These are phyloP conservation scores for Lottia scabra DNA, from an alignment of 2,888 invertebrate species.

Conservation along the genomic window DNA sequence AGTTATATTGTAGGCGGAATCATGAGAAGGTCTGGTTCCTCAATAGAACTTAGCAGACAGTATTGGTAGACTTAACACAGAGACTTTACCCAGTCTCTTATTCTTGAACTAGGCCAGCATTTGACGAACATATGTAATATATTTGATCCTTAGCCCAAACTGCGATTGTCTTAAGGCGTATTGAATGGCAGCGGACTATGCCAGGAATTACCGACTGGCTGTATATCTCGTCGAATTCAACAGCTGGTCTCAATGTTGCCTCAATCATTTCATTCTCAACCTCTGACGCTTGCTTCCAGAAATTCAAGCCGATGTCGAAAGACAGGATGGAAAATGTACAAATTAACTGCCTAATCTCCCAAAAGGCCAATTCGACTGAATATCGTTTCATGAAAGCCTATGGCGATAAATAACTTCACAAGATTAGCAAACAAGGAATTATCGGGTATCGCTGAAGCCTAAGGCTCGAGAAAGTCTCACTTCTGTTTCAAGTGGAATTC, in stretches of 20 bases:
- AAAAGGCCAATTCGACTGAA: not conserved
- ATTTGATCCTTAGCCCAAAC: constrained; percentile 19
- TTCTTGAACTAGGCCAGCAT: constrained; percentile 14
- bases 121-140: constrained; percentile 22
- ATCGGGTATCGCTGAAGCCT: not conserved
- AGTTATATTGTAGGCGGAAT: not conserved
- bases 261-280: constrained; percentile 3
- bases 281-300: constrained; percentile 5
- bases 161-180: constrained; percentile 15
- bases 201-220: constrained; percentile 8
- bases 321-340: constrained; percentile 1
- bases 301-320: constrained; percentile 1
- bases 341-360: constrained; percentile 4
- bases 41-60: not conserved
- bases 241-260: constrained; percentile 6
- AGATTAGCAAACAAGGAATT: constrained; percentile 3
- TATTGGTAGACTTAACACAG: not conserved
- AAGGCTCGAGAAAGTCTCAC: not conserved
- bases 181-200: constrained; percentile 15
- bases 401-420: constrained; percentile 6
- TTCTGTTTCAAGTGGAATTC: constrained; percentile 1
- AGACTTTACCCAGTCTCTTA: not conserved
- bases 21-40: not conserved
- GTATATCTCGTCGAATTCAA: not conserved
- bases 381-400: not conserved